These are phyloP conservation scores for Epizoanthus fatuus DNA, from an alignment of 92 coral and sea anemone species.

Conservation along the genomic window DNA sequence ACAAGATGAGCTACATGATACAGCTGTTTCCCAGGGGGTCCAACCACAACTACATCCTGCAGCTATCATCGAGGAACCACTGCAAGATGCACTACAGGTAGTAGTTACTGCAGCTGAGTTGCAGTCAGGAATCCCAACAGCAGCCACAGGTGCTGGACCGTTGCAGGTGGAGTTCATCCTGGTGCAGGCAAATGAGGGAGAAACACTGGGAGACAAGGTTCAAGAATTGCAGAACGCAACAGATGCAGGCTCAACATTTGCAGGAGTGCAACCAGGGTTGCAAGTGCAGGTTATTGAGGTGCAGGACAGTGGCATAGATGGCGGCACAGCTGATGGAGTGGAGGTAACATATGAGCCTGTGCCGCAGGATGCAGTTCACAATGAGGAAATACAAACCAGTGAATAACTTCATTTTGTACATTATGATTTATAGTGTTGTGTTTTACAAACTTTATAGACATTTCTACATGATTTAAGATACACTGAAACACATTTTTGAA, in stretches of 20 bases:
- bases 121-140: constrained; percentile 28
- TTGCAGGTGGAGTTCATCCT: constrained; percentile 42
- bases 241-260: constrained; percentile 41
- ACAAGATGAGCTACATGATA: constrained; percentile 1
- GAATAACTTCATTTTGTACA: neutral
- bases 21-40: constrained; percentile 14
- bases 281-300: constrained; percentile 23
- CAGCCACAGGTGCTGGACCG: constrained; percentile 20
- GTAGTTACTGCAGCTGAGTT: constrained; percentile 34
- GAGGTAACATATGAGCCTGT: constrained; percentile 13
- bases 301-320: constrained; percentile 11
- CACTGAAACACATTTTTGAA: too few relatives aligned
- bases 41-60: constrained; percentile 3
- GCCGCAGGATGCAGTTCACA: constrained; percentile 6
- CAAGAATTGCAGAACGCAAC: constrained; percentile 37
- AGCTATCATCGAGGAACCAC: neutral
- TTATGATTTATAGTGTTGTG: too few relatives aligned
- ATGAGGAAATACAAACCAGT: constrained; percentile 1
- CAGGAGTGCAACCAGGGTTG: neutral
- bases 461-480: too few relatives aligned
- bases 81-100: constrained; percentile 14
- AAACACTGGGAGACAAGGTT: constrained; percentile 32
- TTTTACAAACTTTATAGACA: too few relatives aligned
- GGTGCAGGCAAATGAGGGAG: constrained; percentile 12
- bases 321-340: constrained; percentile 4